Conservation (phyloP, 2,113 vertebrate species). For the Variabilichromis moorii region DNA sequence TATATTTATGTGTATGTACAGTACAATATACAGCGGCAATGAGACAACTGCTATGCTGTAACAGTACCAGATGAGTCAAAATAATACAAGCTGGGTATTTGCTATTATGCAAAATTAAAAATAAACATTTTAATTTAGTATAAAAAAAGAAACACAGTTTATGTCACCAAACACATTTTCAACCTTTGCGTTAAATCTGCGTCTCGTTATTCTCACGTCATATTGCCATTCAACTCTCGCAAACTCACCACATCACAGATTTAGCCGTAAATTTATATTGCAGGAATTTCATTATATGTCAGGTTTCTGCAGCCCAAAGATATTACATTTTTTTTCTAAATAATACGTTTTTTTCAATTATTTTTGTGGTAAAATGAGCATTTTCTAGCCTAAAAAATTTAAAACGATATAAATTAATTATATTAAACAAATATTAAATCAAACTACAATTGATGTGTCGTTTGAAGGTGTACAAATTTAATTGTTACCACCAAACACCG, state of each 20-base stretch:
- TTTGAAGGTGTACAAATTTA: neutral
- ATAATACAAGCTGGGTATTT: neutral
- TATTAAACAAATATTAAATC: neutral
- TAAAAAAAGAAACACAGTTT: neutral
- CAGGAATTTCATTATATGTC: neutral
- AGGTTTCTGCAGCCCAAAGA: neutral
- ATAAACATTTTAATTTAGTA: neutral
- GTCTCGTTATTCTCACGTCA: neutral
- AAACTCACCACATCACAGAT: neutral
- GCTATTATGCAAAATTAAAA: neutral
- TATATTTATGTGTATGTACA: neutral
- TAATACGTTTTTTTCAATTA: accelerated
- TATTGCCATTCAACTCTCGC: neutral
- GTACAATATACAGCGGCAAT: neutral
- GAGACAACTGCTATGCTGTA: neutral
- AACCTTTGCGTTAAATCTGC: neutral
- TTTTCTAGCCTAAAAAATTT: neutral
- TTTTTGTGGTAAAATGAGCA: neutral
- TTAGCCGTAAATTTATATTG: neutral
- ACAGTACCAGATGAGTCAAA: neutral
- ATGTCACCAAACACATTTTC: neutral
- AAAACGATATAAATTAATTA: neutral
- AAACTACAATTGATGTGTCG: neutral
- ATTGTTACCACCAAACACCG: neutral
- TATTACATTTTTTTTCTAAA: neutral